Evolutionary conservation across 2,113 vertebrate genomes (phyloP).

Genomic region (Pipra filicauda): DNA sequence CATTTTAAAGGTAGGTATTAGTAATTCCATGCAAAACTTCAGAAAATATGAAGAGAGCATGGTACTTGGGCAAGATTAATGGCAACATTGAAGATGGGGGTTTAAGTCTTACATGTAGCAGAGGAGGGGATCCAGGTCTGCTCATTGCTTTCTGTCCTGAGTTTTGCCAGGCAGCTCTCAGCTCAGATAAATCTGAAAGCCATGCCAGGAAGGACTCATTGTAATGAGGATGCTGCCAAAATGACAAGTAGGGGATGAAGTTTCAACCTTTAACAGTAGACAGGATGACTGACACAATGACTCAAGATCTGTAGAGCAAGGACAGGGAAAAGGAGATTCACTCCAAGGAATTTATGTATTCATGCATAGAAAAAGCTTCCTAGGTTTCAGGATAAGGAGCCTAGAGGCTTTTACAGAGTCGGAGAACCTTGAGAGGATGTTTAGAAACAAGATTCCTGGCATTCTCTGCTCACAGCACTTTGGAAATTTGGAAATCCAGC

Average conservation of each 20-base stretch:
- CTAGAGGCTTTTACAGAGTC: not conserved
- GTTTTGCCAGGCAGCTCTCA: not conserved
- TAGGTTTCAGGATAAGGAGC: not conserved
- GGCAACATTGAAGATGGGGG: not conserved
- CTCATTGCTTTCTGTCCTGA: not conserved
- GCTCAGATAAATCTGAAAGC: not conserved
- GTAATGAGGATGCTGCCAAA: not conserved
- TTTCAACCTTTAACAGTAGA: not conserved
- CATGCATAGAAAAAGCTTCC: not conserved
- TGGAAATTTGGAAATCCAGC: not conserved
- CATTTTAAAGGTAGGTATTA: not conserved
- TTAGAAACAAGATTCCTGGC: not conserved
- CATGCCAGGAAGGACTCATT: accelerated
- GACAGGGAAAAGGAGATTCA: not conserved
- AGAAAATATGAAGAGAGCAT: not conserved
- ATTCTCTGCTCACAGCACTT: not conserved
- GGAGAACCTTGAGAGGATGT: not conserved
- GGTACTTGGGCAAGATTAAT: not conserved
- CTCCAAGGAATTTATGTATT: not conserved
- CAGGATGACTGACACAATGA: not conserved
- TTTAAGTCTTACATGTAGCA: not conserved
- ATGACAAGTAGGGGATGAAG: not conserved
- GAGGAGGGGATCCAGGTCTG: not conserved
- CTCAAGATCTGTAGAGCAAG: not conserved
- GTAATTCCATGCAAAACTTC: not conserved